These are phyloP conservation scores for Eupeodes luniger DNA, from an alignment of 2,888 invertebrate species.

Conservation along the genomic window DNA sequence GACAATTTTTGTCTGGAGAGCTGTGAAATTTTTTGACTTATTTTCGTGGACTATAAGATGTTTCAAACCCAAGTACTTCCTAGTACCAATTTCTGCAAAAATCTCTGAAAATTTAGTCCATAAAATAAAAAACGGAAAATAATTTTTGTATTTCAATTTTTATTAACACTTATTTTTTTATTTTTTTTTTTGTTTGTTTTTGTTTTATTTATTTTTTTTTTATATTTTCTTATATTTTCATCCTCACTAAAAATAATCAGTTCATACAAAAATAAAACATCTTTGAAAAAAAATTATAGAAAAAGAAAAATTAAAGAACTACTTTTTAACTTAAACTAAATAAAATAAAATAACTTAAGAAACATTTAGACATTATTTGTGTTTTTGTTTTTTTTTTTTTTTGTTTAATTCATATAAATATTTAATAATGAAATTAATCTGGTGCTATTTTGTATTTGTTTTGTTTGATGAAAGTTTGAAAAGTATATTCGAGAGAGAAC, in stretches of 20 bases:
- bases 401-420: background rate
- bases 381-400: constrained; percentile 46
- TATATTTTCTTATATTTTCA: constrained; percentile 34
- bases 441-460: constrained; percentile 55
- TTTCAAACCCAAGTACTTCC: too few relatives aligned
- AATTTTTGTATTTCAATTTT: constrained; percentile 69
- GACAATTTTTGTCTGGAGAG: too few relatives aligned
- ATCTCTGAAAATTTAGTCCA: background rate
- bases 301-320: background rate
- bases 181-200: constrained; percentile 32
- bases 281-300: constrained; percentile 14
- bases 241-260: constrained; percentile 68
- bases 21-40: too few relatives aligned
- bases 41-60: too few relatives aligned
- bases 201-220: constrained; percentile 45
- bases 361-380: constrained; percentile 56
- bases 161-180: constrained; percentile 71
- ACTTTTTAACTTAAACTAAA: constrained; percentile 43
- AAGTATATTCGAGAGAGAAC: constrained; percentile 55
- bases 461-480: constrained; percentile 47
- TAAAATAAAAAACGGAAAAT: background rate
- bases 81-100: background rate
- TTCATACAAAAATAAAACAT: constrained; percentile 68
- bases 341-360: constrained; percentile 71
- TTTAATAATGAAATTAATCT: constrained; percentile 39